Conservation (phyloP, 2,113 vertebrate genomes). For the Rutilus rutilus region DNA sequence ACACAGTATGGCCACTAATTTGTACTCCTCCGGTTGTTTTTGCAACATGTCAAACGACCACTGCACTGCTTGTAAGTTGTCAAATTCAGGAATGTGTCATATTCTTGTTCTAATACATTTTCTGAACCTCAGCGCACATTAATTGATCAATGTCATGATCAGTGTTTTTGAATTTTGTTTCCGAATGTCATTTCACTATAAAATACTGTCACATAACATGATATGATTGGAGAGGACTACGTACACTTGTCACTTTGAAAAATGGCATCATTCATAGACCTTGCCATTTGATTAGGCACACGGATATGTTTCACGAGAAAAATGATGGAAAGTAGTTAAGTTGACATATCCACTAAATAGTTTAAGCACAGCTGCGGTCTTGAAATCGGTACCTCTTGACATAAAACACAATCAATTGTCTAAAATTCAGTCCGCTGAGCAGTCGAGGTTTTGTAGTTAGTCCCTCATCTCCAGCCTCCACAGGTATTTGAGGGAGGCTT, state of each 20-base stretch:
- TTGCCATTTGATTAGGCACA: constrained; percentile 28
- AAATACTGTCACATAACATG: neutral
- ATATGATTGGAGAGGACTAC: constrained; percentile 1
- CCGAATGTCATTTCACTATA: neutral
- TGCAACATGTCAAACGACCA: constrained; percentile 10
- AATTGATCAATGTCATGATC: neutral
- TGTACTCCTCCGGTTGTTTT: constrained; percentile 51
- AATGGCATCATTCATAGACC: constrained; percentile 15
- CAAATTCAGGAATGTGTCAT: constrained; percentile 8
- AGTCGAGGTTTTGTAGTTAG: constrained; percentile 9
- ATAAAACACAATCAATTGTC: constrained; percentile 50
- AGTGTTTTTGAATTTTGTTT: constrained; percentile 1
- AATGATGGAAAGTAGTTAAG: constrained; percentile 54
- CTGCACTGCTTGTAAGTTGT: constrained; percentile 26
- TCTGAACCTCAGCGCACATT: neutral
- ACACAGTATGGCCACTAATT: constrained; percentile 53
- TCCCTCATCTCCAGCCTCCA: constrained; percentile 48
- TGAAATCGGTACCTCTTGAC: constrained; percentile 42
- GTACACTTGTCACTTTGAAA: constrained; percentile 35
- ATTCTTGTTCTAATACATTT: constrained; percentile 4
- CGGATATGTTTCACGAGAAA: constrained; percentile 31
- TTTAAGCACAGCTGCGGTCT: constrained; percentile 48
- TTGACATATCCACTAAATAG: constrained; percentile 50
- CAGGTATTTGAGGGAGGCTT: constrained; percentile 57
- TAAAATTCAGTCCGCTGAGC: constrained; percentile 24